Conservation (phyloP, 2,888 invertebrate species). For the Catocala sponsa region DNA sequence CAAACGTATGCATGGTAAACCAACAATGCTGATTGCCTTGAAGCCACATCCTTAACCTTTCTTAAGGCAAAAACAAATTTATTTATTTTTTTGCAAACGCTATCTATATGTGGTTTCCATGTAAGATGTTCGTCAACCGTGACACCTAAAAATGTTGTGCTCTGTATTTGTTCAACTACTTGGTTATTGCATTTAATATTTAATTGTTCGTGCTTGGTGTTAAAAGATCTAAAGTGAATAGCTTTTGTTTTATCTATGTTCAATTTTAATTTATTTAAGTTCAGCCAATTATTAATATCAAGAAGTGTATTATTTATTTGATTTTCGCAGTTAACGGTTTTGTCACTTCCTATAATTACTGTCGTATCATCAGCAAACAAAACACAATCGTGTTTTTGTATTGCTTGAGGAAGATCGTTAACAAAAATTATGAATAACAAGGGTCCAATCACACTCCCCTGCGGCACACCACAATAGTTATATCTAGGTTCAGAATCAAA, state of each 20-base stretch:
- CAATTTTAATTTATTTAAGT: not conserved
- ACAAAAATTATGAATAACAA: constrained; percentile 9
- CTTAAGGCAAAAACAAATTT: not conserved
- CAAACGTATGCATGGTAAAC: not conserved
- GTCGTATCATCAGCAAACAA: constrained; percentile 19
- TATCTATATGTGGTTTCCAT: not conserved
- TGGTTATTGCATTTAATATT: not conserved
- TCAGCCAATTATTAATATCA: not conserved
- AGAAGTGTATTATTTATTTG: not conserved
- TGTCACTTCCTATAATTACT: constrained; percentile 1
- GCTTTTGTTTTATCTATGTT: not conserved
- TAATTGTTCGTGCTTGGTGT: not conserved
- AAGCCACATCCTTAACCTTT: not conserved
- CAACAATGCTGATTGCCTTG: not conserved
- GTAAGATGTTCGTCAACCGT: not conserved
- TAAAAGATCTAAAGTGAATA: not conserved
- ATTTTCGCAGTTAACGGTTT: not conserved
- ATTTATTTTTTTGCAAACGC: not conserved
- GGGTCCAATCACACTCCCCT: not conserved
- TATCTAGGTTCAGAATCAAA: constrained; percentile 5
- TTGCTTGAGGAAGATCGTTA: constrained; percentile 12
- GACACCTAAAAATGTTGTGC: not conserved
- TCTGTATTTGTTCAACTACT: not conserved
- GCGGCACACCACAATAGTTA: constrained; percentile 7
- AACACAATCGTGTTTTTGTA: constrained; percentile 9